A percentile compares a stretch with the other conserved stretches of the same genome.
phyloP scores from a whole-genome alignment of 2,113 vertebrate genomes.

The human region GRCh38 chr3:80535501-80536000 shows the following conservation, averaged over 20 bases:
- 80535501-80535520: constrained; percentile 47
- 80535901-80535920: neutral
- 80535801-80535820: neutral
- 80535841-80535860: neutral
- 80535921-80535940: neutral
- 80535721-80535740: neutral
- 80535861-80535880: neutral
- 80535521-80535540: neutral
- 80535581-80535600: neutral
- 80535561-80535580: constrained; percentile 33
- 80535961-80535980: neutral
- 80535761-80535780: neutral
- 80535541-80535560: neutral
- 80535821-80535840: neutral
- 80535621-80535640: neutral
- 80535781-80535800: neutral
- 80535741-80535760: neutral
- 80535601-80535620: neutral
- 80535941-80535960: neutral
- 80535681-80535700: neutral
- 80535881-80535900: neutral
- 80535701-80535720: neutral
- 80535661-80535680: neutral
- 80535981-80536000: neutral
- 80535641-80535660: constrained; percentile 40